Percentiles rank a stretch among this genome's conserved stretches.
phyloP scores from a whole-genome alignment of 2,888 invertebrate species.

The Xiphydria camelus region DNA sequence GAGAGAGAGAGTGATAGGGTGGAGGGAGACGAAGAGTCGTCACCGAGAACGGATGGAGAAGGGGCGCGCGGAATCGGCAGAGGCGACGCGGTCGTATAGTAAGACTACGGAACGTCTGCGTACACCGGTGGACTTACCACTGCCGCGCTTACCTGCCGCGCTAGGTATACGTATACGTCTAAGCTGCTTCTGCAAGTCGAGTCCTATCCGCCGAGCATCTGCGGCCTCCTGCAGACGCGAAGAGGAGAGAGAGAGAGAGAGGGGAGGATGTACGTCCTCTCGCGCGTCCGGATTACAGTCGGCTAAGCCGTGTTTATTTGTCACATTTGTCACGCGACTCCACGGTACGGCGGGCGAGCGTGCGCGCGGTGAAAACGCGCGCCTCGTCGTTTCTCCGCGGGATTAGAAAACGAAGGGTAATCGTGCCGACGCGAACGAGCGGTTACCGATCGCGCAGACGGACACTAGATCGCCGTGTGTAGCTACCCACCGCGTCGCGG shows the following conservation, averaged over 20 bases:
- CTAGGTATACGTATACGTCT: too few relatives aligned
- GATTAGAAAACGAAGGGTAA: constrained; percentile 15
- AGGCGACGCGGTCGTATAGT: too few relatives aligned
- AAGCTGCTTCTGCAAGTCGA: constrained; percentile 1
- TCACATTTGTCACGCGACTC: constrained; percentile 28
- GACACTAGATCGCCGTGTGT: too few relatives aligned
- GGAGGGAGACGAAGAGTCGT: too few relatives aligned
- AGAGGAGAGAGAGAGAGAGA: background rate
- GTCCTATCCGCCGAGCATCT: too few relatives aligned
- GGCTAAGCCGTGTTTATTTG: constrained; percentile 35
- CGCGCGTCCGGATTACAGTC: constrained; percentile 32
- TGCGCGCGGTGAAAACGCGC: too few relatives aligned
- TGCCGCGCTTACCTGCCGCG: too few relatives aligned
- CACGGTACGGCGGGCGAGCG: constrained; percentile 13
- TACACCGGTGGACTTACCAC: too few relatives aligned
- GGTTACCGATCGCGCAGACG: constrained; percentile 13
- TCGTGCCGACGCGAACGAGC: constrained; percentile 4
- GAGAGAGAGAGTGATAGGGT: too few relatives aligned
- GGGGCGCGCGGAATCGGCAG: too few relatives aligned
- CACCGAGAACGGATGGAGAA: too few relatives aligned
- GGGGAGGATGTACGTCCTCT: background rate
- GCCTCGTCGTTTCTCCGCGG: constrained; percentile 13
- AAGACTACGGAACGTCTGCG: too few relatives aligned
- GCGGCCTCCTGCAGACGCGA: background rate
- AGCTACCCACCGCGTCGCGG: constrained; percentile 17